These are phyloP conservation scores for Cossypha caffra DNA, from an alignment of 2,797 vertebrate genomes.

Conservation along the genomic window DNA sequence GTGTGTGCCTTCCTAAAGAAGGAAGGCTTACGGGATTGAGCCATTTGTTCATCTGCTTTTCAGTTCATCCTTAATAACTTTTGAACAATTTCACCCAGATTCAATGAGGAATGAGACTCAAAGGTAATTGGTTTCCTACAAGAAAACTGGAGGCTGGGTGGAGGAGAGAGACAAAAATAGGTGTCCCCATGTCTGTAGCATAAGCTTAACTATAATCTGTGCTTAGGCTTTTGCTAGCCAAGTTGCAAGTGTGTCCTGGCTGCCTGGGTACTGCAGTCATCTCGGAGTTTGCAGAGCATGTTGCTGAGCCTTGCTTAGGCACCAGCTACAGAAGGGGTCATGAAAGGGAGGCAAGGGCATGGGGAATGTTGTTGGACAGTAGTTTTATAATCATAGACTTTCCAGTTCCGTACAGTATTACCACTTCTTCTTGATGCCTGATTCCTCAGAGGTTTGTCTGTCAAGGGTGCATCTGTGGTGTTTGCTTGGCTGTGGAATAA, in stretches of 20 bases:
- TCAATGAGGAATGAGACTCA: background rate
- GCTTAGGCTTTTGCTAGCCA: slow-evolving; percentile 19
- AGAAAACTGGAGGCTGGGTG: background rate
- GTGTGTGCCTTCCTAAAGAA: background rate
- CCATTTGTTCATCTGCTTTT: slow-evolving; percentile 26
- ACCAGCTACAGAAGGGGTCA: background rate
- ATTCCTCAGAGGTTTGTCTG: background rate
- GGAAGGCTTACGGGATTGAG: background rate
- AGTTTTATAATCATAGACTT: background rate
- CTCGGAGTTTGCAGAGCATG: background rate
- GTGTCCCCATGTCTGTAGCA: slow-evolving; percentile 20
- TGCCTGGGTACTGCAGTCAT: background rate
- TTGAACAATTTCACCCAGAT: background rate
- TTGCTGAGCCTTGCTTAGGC: background rate
- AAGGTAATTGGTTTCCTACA: slow-evolving; percentile 1
- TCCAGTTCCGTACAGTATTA: accelerated
- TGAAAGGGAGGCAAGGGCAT: background rate
- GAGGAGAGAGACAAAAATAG: slow-evolving; percentile 49
- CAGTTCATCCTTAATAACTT: slow-evolving; percentile 30
- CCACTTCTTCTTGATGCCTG: background rate
- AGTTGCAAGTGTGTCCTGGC: background rate
- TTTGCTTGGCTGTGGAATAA: background rate
- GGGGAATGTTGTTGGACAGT: background rate
- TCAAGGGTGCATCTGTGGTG: background rate
- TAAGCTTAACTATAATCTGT: slow-evolving; percentile 42